Percentiles rank a stretch among this genome's conserved stretches.
Conservation (phyloP, 2,888 invertebrate species). For the Stenurella melanura region DNA sequence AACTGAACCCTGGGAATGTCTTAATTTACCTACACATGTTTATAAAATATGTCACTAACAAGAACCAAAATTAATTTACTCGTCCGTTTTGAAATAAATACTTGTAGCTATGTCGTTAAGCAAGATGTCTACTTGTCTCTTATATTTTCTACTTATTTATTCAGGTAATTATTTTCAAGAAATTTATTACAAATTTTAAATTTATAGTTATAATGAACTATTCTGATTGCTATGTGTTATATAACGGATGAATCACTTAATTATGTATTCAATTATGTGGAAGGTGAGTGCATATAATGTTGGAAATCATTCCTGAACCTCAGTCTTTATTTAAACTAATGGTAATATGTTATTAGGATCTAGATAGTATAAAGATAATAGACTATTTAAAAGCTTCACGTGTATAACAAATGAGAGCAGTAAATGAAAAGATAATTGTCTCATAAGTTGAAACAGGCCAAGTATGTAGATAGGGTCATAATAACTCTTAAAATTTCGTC, state of each 20-base stretch:
- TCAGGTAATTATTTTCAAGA: not conserved
- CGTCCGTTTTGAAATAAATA: not conserved
- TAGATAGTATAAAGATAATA: too few relatives aligned
- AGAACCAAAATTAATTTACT: conserved; percentile 7
- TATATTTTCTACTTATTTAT: not conserved
- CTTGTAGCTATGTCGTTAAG: not conserved
- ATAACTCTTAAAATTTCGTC: too few relatives aligned
- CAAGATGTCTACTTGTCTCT: not conserved
- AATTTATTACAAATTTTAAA: not conserved
- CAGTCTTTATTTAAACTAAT: too few relatives aligned
- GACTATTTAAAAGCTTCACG: too few relatives aligned
- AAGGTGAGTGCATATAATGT: not conserved
- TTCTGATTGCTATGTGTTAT: not conserved
- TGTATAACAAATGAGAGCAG: too few relatives aligned
- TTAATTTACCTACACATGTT: conserved; percentile 1
- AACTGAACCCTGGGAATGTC: not conserved
- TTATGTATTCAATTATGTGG: not conserved
- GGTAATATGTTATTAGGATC: too few relatives aligned
- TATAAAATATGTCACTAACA: conserved; percentile 2
- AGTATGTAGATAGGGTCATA: too few relatives aligned
- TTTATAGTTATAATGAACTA: not conserved
- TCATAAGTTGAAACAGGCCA: too few relatives aligned
- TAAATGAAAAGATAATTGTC: too few relatives aligned
- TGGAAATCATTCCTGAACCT: not conserved
- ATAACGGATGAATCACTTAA: not conserved